These are phyloP conservation scores for Ochropleura plecta DNA, from an alignment of 2,888 invertebrate genomes.

Conservation along the genomic window DNA sequence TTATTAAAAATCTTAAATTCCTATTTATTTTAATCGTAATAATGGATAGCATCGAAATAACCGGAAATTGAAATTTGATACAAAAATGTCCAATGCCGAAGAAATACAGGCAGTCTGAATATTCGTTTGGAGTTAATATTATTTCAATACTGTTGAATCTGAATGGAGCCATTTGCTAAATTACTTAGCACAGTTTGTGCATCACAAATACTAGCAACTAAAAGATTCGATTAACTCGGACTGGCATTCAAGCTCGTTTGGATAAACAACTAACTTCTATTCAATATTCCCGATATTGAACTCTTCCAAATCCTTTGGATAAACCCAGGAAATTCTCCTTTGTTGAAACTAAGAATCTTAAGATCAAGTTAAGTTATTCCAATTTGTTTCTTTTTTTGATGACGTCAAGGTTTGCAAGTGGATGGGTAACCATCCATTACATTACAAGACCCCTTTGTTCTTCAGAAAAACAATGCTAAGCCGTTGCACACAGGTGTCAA, in stretches of 20 bases:
- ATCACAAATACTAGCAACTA: conserved; percentile 26
- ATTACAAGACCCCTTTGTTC: background rate
- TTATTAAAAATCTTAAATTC: background rate
- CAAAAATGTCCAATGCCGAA: background rate
- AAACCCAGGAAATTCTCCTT: background rate
- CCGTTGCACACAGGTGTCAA: background rate
- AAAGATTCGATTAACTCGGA: conserved; percentile 17
- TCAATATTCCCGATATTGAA: conserved; percentile 16
- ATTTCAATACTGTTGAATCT: conserved; percentile 11
- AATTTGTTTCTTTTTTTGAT: conserved; percentile 2
- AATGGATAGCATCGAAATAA: background rate
- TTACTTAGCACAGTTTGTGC: conserved; percentile 21
- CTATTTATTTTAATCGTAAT: background rate
- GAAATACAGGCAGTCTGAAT: background rate
- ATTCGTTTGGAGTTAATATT: conserved; percentile 7
- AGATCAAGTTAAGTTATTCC: background rate
- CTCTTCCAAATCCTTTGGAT: conserved; percentile 1
- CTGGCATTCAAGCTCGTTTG: conserved; percentile 9
- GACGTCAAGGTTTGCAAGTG: background rate
- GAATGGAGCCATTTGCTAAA: conserved; percentile 12
- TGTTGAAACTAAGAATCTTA: background rate
- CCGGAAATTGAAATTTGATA: background rate
- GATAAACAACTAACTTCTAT: conserved; percentile 7
- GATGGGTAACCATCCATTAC: background rate
- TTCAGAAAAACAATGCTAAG: background rate